Base-by-base conservation (phyloP, 1,140 invertebrate genomes). In the Streblospio benedicti region DNA sequence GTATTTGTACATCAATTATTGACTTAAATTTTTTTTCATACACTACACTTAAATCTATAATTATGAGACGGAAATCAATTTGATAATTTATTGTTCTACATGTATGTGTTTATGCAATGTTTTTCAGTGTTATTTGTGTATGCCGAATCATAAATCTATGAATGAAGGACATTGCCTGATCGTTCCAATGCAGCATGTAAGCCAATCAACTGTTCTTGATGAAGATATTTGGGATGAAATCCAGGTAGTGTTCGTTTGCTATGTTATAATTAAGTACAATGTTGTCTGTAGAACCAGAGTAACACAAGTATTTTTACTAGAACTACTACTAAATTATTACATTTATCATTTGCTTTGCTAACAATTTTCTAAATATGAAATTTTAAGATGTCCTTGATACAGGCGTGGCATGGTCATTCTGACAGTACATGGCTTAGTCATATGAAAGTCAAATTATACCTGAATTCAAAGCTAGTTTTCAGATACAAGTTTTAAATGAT, bases 181-280 rank as follows among this genome's bases (percentile, higher is more conserved):
- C 66, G 83, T 87, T 1, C 89, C 92, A n/a, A 83, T 88, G 68
- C 81, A 86, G 63, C 94, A 98, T 75, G 78, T 84, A 1, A 67
- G 85, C 14, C 87, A 86, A 73, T 83, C 85, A 55, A 91, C 89
- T 0, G 81, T 85, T 63, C 67, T 93, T 14, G 94, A 97, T 79
- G 93, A 97, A 83, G 91, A 97, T 80, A 85, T 92, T 47, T 96
- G 88, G 88, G 82, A 83, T 63, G 93, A 96, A 81, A 82, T 97
- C 41, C 82, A 86, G 81, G 87, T 88, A 78, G 74, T 56, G n/a
- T n/a, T n/a, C n/a, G 54, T 31, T 23, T 12, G 38, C 12, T 41
- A n/a, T 12, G 38, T 9, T 20, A 20, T 20, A 12, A 12, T 12
- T 20, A 12, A 12, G 18, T 20, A 50, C 27, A 20, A 18, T 50